Percentiles rank a stretch among this genome's conserved stretches.
Conservation (phyloP, 1,140 invertebrate species). For the Asobara japonica region DNA sequence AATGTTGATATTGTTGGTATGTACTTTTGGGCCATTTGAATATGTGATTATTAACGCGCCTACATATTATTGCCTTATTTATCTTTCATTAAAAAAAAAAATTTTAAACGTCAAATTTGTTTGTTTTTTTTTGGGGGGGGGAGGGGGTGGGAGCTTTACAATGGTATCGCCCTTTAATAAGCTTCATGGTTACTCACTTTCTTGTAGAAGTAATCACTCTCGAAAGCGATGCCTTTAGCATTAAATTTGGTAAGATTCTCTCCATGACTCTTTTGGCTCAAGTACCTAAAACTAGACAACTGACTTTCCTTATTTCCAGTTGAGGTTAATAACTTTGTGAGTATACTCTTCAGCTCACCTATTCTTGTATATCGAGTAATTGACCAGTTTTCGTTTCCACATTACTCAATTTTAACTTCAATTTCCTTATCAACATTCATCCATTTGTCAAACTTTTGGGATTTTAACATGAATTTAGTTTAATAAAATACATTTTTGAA, state of each 20-base stretch:
- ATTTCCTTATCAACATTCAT: neutral
- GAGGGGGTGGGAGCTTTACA: no score
- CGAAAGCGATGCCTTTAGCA: conserved; percentile 39
- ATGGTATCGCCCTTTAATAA: no score
- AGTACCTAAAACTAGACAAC: conserved; percentile 13
- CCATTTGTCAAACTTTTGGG: neutral
- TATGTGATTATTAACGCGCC: no score
- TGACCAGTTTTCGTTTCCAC: conserved; percentile 4
- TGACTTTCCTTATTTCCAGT: neutral
- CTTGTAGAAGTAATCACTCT: conserved; percentile 48
- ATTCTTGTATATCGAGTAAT: neutral
- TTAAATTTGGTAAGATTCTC: conserved; percentile 22
- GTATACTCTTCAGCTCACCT: neutral
- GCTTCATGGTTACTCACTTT: no score
- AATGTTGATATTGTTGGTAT: no score
- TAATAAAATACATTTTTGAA: neutral
- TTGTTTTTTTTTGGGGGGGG: no score
- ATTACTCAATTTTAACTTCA: conserved; percentile 1
- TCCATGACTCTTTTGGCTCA: conserved; percentile 11
- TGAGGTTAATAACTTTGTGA: neutral
- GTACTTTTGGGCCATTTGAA: no score
- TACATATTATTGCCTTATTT: no score
- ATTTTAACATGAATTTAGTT: neutral
- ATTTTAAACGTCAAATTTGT: no score
- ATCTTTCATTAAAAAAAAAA: no score